Conservation (phyloP, 1,140 invertebrate genomes). For the Brachionus manjavacas region DNA sequence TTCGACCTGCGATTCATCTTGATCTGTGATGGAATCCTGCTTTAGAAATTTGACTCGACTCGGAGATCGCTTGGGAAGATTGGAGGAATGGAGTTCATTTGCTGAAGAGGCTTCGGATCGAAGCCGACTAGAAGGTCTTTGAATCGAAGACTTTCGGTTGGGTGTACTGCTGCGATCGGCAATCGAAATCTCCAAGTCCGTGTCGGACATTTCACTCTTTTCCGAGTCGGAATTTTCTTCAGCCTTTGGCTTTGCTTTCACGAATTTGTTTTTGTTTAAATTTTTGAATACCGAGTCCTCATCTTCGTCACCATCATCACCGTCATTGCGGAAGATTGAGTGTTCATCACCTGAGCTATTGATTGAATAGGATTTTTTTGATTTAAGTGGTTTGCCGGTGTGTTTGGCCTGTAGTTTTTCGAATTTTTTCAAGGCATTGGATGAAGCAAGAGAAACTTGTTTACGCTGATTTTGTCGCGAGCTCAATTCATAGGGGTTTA, state of each 20-base stretch:
- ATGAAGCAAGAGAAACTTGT: background rate
- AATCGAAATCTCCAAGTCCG: slow-evolving; percentile 11
- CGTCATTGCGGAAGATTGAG: background rate
- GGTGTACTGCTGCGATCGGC: slow-evolving; percentile 13
- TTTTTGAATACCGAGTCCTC: slow-evolving; percentile 40
- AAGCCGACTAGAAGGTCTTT: background rate
- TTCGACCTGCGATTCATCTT: slow-evolving; percentile 8
- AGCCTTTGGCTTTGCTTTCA: background rate
- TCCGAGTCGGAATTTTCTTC: background rate
- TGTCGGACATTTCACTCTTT: background rate
- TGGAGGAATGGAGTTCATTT: background rate
- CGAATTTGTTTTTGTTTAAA: slow-evolving; percentile 18
- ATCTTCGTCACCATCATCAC: slow-evolving; percentile 5
- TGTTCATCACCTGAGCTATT: background rate
- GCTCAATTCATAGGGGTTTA: background rate
- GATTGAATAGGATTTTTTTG: background rate
- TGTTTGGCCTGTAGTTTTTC: slow-evolving; percentile 18
- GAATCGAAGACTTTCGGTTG: background rate
- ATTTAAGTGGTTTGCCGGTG: background rate
- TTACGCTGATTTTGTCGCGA: background rate
- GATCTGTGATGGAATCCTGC: slow-evolving; percentile 7
- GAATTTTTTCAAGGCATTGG: slow-evolving; percentile 25
- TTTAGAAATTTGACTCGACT: slow-evolving; percentile 34
- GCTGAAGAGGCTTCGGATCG: background rate
- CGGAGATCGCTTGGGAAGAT: slow-evolving; percentile 20